phyloP scores from a whole-genome alignment of 2,797 vertebrate genomes.

The Myotis planiceps region DNA sequence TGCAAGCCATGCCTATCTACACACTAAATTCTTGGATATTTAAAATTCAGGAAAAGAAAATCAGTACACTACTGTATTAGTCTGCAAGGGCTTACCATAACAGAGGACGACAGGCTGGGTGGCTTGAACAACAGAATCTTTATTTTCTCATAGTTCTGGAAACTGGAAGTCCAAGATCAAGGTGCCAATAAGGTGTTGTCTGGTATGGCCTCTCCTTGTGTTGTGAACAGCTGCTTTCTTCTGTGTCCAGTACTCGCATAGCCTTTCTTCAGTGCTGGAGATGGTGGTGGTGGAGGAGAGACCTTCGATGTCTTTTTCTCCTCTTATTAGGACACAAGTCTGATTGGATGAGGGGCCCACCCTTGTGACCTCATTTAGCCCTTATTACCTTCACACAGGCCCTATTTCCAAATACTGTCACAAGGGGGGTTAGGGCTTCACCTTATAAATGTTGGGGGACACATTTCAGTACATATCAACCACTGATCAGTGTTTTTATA shows the following conservation, averaged over 20 bases:
- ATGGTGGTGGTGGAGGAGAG: no score
- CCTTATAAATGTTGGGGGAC: background rate
- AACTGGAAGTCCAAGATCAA: background rate
- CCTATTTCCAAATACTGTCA: background rate
- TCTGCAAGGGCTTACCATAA: no score
- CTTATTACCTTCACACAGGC: background rate
- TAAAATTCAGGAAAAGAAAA: background rate
- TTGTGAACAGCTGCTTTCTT: background rate
- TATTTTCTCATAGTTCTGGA: background rate
- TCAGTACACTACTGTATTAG: rapidly evolving
- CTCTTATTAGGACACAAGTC: background rate
- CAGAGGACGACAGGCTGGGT: background rate
- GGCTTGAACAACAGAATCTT: background rate
- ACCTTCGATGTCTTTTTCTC: background rate
- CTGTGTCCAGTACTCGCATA: background rate
- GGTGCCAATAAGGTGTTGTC: no score
- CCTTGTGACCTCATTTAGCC: background rate
- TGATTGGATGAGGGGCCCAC: background rate
- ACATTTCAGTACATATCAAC: background rate
- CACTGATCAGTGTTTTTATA: background rate
- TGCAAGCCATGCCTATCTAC: background rate
- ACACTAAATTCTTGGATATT: background rate
- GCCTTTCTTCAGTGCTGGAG: background rate
- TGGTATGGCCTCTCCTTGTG: background rate
- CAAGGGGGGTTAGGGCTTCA: background rate